phyloP scores from a whole-genome alignment of 2,888 invertebrate genomes.

The Leucophenga montana region DNA sequence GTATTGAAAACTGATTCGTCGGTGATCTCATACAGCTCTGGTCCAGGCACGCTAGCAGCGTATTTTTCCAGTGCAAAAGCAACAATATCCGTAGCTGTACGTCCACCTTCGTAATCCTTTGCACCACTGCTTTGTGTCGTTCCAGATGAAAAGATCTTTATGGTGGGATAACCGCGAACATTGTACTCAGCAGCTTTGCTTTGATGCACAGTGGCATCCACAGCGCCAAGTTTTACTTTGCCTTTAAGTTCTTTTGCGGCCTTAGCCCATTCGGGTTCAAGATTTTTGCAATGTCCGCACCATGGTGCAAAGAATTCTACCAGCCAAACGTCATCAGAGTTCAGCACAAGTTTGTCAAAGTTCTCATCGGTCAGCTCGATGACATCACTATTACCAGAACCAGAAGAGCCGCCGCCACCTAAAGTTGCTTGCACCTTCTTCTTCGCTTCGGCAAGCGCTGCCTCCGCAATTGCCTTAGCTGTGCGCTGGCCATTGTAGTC shows the following conservation, averaged over 20 bases:
- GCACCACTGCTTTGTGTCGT: slow-evolving; percentile 82
- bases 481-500: slow-evolving; percentile 90
- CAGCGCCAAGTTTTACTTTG: slow-evolving; percentile 94
- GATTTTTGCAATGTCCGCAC: slow-evolving; percentile 97
- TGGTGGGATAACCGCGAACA: slow-evolving; percentile 96
- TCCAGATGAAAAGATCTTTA: slow-evolving; percentile 90
- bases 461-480: slow-evolving; percentile 89
- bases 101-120: slow-evolving; percentile 93
- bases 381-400: slow-evolving; percentile 75
- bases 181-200: slow-evolving; percentile 86
- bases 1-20: slow-evolving; percentile 79
- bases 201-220: slow-evolving; percentile 95
- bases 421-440: slow-evolving; percentile 82
- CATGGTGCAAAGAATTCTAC: slow-evolving; percentile 98
- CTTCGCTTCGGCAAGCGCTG: slow-evolving; percentile 84
- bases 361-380: slow-evolving; percentile 96
- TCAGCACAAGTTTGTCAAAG: slow-evolving; percentile 91
- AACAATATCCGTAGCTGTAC: slow-evolving; percentile 92
- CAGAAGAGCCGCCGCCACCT: slow-evolving; percentile 73
- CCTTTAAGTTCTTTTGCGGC: slow-evolving; percentile 96
- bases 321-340: slow-evolving; percentile 96
- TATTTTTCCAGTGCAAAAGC: slow-evolving; percentile 90
- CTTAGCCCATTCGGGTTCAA: slow-evolving; percentile 96
- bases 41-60: slow-evolving; percentile 90
- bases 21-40: slow-evolving; percentile 85